phyloP scores from a whole-genome alignment of 2,888 invertebrate species.

The Tolmerus cingulatus region DNA sequence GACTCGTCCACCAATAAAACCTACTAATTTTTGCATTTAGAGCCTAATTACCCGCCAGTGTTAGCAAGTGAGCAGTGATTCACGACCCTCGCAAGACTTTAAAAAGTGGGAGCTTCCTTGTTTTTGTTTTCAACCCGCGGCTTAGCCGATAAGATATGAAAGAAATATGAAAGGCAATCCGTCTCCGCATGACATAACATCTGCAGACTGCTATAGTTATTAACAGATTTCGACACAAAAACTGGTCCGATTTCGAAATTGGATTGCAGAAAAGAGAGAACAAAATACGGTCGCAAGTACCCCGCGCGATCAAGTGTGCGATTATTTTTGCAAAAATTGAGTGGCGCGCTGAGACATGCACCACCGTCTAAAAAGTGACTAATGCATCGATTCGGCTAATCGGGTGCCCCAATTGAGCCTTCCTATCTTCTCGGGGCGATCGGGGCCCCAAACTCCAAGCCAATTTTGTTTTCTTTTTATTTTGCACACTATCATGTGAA shows the following conservation, averaged over 20 bases:
- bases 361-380: background rate
- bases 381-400: background rate
- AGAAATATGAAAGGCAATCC: background rate
- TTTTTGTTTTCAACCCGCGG: background rate
- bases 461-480: background rate
- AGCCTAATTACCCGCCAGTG: background rate
- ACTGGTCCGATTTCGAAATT: background rate
- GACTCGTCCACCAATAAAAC: background rate
- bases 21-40: background rate
- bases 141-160: background rate
- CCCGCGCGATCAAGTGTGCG: background rate
- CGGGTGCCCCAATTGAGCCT: background rate
- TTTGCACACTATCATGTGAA: background rate
- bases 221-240: background rate
- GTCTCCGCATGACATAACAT: background rate
- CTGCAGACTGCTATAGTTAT: background rate
- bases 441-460: background rate
- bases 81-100: background rate
- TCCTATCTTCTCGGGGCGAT: background rate
- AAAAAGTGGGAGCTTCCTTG: background rate
- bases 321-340: background rate
- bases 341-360: background rate
- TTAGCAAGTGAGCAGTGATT: background rate
- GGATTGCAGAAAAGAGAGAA: background rate
- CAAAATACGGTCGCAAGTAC: background rate